Percentiles rank a stretch among this genome's conserved stretches.
phyloP scores from a whole-genome alignment of 2,797 vertebrate species.

The Clarias pachynema region DNA sequence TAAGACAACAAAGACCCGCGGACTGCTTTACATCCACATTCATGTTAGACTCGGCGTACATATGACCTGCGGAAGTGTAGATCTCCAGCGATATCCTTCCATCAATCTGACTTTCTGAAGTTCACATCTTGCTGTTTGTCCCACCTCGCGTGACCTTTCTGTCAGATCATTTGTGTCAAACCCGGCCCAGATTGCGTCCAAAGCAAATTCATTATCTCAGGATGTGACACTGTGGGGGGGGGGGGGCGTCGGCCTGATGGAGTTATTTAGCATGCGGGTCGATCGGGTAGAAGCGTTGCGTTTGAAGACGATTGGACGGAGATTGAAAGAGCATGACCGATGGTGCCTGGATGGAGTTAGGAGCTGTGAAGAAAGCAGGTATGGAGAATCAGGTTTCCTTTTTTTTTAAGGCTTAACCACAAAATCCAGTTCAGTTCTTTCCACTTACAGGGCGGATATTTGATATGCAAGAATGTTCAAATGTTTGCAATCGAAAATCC shows the following conservation, averaged over 20 bases:
- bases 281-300: conserved; percentile 61
- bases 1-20: neutral
- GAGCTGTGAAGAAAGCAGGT: conserved; percentile 62
- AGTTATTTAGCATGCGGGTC: conserved; percentile 65
- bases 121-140: conserved; percentile 43
- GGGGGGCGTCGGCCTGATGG: conserved; percentile 59
- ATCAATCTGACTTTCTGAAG: conserved; percentile 44
- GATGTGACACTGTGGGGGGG: conserved; percentile 66
- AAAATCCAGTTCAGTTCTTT: conserved; percentile 58
- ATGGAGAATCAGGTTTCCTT: conserved; percentile 70
- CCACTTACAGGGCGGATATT: conserved; percentile 26
- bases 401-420: conserved; percentile 62
- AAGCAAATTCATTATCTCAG: conserved; percentile 68
- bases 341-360: conserved; percentile 43
- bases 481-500: conserved; percentile 3
- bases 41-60: conserved; percentile 11
- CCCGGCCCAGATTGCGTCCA: conserved; percentile 62
- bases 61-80: conserved; percentile 39
- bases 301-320: conserved; percentile 69
- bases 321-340: conserved; percentile 68
- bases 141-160: conserved; percentile 31
- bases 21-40: neutral
- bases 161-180: conserved; percentile 60
- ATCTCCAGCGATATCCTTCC: conserved; percentile 34
- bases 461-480: conserved; percentile 1